A percentile compares a stretch with the other conserved stretches of the same genome.
Conservation (phyloP, 2,888 invertebrate genomes). For the Meteorus cinctellus region DNA sequence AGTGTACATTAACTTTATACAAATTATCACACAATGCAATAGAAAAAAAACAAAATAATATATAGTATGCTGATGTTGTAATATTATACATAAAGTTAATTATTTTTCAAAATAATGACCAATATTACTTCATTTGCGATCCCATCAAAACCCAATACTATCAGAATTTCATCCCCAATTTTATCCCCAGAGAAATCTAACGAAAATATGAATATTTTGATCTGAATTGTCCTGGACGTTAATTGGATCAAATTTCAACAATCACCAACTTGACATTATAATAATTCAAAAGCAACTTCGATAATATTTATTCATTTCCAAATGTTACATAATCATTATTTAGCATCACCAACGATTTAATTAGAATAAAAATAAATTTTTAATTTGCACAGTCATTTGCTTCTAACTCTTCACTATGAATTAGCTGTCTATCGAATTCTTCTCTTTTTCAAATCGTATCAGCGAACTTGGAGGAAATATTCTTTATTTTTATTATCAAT, state of each 20-base stretch:
- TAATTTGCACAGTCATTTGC: no score
- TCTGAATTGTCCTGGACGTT: not conserved
- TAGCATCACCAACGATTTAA: no score
- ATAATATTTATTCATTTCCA: no score
- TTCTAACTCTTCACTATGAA: no score
- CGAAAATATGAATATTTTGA: not conserved
- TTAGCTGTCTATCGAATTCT: no score
- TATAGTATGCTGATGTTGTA: constrained; percentile 16
- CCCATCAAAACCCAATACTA: not conserved
- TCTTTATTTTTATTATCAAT: not conserved
- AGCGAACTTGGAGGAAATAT: not conserved
- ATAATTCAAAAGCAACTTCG: no score
- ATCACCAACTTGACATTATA: no score
- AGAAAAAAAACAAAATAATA: constrained; percentile 5
- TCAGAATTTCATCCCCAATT: no score
- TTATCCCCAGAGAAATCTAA: no score
- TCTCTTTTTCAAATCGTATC: not conserved
- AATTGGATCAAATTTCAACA: not conserved
- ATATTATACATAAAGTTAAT: constrained; percentile 14
- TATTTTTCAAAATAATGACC: constrained; percentile 9
- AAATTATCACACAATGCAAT: not conserved
- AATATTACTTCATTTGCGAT: not conserved
- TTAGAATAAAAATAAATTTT: no score
- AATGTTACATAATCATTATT: no score
- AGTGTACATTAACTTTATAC: not conserved